Percentiles rank a stretch among this genome's conserved stretches.
These are phyloP conservation scores for Hirundichthys speculiger DNA, from an alignment of 2,113 vertebrate species.

Conservation along the genomic window DNA sequence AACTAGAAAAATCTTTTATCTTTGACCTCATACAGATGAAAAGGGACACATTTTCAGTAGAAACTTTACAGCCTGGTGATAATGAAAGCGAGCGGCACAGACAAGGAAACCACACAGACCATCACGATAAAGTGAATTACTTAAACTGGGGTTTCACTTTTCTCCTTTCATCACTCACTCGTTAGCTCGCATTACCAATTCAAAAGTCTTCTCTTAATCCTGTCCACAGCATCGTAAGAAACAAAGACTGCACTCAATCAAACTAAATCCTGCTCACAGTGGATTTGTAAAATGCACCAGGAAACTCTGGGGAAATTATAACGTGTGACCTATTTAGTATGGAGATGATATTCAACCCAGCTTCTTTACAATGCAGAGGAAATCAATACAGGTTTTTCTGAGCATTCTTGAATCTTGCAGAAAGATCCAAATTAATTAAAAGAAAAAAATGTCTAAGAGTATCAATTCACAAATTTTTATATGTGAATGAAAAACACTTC, in stretches of 20 bases:
- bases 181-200: conserved; percentile 70
- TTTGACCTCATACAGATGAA: conserved; percentile 20
- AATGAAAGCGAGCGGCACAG: conserved; percentile 44
- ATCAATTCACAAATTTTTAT: no score
- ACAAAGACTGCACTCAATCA: conserved; percentile 67
- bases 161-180: conserved; percentile 54
- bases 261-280: conserved; percentile 47
- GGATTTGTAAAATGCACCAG: conserved; percentile 45
- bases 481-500: no score
- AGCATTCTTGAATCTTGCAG: not conserved
- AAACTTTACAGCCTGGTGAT: conserved; percentile 27
- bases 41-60: conserved; percentile 7
- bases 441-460: no score
- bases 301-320: conserved; percentile 38
- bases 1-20: conserved; percentile 8
- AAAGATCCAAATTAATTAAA: not conserved
- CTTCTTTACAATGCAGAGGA: conserved; percentile 2
- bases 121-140: conserved; percentile 53
- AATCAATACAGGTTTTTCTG: conserved; percentile 4
- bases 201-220: conserved; percentile 64
- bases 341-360: conserved; percentile 43
- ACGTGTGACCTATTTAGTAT: conserved; percentile 53
- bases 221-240: conserved; percentile 36
- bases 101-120: conserved; percentile 44
- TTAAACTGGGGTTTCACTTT: conserved; percentile 59